Evolutionary conservation across 2,113 vertebrate genomes (phyloP), one percentile per base, ranked within the genome.

Genomic region (Strix uralensis): DNA sequence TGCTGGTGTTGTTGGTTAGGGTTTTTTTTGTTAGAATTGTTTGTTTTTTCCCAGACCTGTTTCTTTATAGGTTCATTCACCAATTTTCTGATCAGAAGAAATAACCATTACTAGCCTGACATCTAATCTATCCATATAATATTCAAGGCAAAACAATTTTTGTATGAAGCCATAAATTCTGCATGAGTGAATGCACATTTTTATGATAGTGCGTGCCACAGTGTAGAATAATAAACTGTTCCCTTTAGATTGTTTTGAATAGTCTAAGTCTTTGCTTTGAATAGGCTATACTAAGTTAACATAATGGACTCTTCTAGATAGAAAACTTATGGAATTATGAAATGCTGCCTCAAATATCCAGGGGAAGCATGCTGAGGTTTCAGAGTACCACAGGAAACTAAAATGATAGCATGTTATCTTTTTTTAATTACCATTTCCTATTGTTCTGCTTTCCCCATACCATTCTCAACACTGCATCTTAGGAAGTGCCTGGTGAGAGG

Each of bases 1-100:
- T 36, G 38, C 13, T 42, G 27, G 22, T 42, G 25, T 5, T 13
- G 1, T 15, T 13, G 29, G 4, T 6, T 27, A 34, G 44, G 44
- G 44, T 11, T 29, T 34, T 34, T 36, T 65, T 44, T 29, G 58
- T 36, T 15, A 22, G 15, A 52, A 22, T 44, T 52, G 13, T 44
- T 46, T 22, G 8, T 7, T n/a, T 2, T 2, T 1, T 13, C 12
- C n/a, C 7, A 46, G 42, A 46, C 2, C 6, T 32, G 7, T n/a
- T 74, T 3, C 29, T 71, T 81, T 27, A 22, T 9, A 47, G 3
- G 6, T 49, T 71, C 27, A 23, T 88, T 70, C 36, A 73, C 5
- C 11, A 54, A 9, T 67, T 75, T 79, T 52, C n/a, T 3, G 0
- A 16, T 32, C 10, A 74, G 17, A 67, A 54, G 5, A 47, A 29